Base-by-base conservation (phyloP, 2,113 vertebrate species). In the Zosterops lateralis region DNA sequence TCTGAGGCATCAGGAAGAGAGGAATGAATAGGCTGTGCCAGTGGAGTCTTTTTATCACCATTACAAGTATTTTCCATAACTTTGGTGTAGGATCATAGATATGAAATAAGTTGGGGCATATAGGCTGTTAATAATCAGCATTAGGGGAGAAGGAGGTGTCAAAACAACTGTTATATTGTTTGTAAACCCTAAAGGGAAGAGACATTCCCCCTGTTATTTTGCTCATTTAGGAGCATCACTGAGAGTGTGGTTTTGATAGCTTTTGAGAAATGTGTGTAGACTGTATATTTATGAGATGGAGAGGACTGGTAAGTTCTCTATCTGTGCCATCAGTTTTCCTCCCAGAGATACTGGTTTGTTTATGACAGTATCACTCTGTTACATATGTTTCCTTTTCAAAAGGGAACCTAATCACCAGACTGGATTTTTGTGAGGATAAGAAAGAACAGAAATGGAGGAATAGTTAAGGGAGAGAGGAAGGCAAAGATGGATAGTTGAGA, bases 381-480 rank as follows among this genome's bases (percentile, higher is more conserved):
- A 74, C 74, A 87, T 91, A 66, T 89, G 68, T 77, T 94, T 96
- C 89, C 81, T 62, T 87, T 65, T 36, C 51, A 90, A 86, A 94
- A 90, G 32, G 40, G 61, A 95, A 61, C n/a, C 15, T 6, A 48
- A 51, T 79, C 71, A 89, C 21, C 21, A 57, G 65, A 38, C 22
- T 45, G 19, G 24, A 77, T 77, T 4, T 0, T 29, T 29, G 26
- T 29, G 21, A 62, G 54, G 50, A 34, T 24, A 89, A 89, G 58
- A 74, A 84, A 75, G 29, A 14, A 76, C 42, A 68, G 26, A 82
- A 25, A 67, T 12, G 16, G 32, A 92, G 25, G 10, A 91, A 58
- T 31, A 85, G 72, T 60, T 67, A 54, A 66, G 28, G 7, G 19
- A 58, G 45, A 79, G 57, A 70, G 47, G 34, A 80, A 80, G 12